Conservation (phyloP, 2,113 vertebrate genomes). For the Ailurus styani region DNA sequence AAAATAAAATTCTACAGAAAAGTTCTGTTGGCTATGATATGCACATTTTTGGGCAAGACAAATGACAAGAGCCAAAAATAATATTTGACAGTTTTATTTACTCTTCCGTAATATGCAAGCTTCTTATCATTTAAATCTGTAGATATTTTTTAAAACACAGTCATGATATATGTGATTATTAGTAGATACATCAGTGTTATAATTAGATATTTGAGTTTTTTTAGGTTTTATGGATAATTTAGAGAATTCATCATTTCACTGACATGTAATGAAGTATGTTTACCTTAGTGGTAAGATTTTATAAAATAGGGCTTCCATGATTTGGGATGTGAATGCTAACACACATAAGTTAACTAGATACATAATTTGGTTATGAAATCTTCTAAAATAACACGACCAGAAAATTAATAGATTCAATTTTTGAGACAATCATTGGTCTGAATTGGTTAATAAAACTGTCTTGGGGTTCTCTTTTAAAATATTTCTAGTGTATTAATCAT, state of each 20-base stretch:
- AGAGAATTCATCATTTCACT: constrained; percentile 45
- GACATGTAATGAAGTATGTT: constrained; percentile 36
- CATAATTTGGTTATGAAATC: constrained; percentile 37
- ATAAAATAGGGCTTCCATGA: constrained; percentile 31
- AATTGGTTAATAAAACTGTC: constrained; percentile 38
- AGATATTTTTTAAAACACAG: constrained; percentile 70
- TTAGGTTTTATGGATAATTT: constrained; percentile 34
- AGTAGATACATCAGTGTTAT: constrained; percentile 30
- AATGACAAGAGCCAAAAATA: constrained; percentile 37
- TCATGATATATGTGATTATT: constrained; percentile 74
- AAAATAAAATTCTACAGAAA: constrained; percentile 76
- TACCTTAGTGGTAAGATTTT: constrained; percentile 38
- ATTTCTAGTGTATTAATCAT: constrained; percentile 47
- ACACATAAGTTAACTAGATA: constrained; percentile 11
- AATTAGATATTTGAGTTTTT: constrained; percentile 47
- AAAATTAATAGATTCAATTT: constrained; percentile 41
- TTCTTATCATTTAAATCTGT: constrained; percentile 78
- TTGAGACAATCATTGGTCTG: constrained; percentile 48
- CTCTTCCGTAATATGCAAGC: constrained; percentile 71
- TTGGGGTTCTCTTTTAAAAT: constrained; percentile 9
- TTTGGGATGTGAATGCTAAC: constrained; percentile 46
- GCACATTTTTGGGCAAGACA: constrained; percentile 68
- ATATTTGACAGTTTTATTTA: constrained; percentile 72
- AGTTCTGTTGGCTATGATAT: constrained; percentile 63
- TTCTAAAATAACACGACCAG: constrained; percentile 32